Evolutionary conservation across 2,797 vertebrate species (phyloP).

Genomic region (Sebastolobus alascanus): DNA sequence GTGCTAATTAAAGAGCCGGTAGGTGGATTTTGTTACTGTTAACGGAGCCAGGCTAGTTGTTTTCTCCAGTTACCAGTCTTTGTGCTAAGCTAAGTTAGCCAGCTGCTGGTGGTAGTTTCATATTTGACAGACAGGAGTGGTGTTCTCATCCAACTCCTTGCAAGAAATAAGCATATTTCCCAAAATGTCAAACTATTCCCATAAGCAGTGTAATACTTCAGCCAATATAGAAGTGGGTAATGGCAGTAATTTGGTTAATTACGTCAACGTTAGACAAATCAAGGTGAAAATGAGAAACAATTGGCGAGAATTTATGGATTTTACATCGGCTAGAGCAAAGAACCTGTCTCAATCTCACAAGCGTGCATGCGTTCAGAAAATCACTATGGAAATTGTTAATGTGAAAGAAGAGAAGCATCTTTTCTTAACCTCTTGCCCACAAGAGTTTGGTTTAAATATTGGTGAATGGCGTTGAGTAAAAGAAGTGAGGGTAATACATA

Average conservation of each 20-base stretch:
- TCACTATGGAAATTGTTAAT: slow-evolving; percentile 48
- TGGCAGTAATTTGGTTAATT: slow-evolving; percentile 32
- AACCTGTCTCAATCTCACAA: slow-evolving; percentile 46
- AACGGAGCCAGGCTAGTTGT: background rate
- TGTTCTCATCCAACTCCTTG: background rate
- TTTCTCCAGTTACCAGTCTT: background rate
- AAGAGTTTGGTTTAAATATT: slow-evolving; percentile 57
- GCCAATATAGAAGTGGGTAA: slow-evolving; percentile 2
- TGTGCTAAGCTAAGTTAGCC: slow-evolving; percentile 9
- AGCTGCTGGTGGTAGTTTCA: background rate
- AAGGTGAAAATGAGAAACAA: slow-evolving; percentile 12
- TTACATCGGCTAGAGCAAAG: slow-evolving; percentile 22
- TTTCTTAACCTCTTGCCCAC: slow-evolving; percentile 40
- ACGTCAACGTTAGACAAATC: slow-evolving; percentile 19
- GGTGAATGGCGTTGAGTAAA: slow-evolving; percentile 53
- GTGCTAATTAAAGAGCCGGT: background rate
- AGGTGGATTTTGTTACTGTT: background rate
- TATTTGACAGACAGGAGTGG: background rate
- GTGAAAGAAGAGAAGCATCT: slow-evolving; percentile 52
- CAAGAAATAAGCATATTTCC: slow-evolving; percentile 9
- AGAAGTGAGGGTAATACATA: slow-evolving; percentile 51
- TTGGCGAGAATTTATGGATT: slow-evolving; percentile 30
- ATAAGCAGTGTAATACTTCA: slow-evolving; percentile 26
- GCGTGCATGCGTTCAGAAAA: slow-evolving; percentile 62
- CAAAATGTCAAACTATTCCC: slow-evolving; percentile 17